Evolutionary conservation across 2,797 vertebrate species (phyloP).

Genomic region (Monodelphis domestica): DNA sequence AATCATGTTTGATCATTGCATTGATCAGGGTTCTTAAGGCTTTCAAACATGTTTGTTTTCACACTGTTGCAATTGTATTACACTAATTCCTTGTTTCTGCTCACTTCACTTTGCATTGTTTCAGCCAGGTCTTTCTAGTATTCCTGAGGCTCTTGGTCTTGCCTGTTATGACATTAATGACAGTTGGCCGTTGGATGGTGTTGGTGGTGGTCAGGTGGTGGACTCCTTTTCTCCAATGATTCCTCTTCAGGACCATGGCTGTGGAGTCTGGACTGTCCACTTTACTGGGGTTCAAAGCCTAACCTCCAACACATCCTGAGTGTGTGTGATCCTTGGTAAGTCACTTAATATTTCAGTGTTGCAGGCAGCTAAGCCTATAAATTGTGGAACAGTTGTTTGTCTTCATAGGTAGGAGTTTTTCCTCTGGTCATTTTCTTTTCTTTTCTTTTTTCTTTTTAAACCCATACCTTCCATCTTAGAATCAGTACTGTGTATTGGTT

Average conservation of each 20-base stretch:
- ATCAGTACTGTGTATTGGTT: too few species aligned
- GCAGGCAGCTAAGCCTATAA: constrained; percentile 8
- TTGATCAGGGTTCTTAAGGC: neutral
- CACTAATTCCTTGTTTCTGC: neutral
- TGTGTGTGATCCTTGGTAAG: constrained; percentile 25
- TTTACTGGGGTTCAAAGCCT: neutral
- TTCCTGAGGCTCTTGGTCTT: neutral
- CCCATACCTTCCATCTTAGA: too few species aligned
- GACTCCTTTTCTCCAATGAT: neutral
- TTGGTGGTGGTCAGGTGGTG: neutral
- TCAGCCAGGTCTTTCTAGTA: neutral
- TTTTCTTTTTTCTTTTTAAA: too few species aligned
- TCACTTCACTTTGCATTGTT: neutral
- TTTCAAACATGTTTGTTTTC: neutral
- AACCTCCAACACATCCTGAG: neutral
- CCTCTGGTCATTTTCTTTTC: too few species aligned
- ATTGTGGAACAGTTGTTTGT: neutral
- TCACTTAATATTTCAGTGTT: constrained; percentile 45
- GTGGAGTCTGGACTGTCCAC: neutral
- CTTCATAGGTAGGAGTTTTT: neutral
- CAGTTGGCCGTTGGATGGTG: neutral
- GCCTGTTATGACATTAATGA: neutral
- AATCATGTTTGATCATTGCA: neutral
- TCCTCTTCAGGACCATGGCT: neutral
- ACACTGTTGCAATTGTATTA: neutral